phyloP scores from a whole-genome alignment of 2,888 invertebrate genomes.

The Cepaea hortensis region DNA sequence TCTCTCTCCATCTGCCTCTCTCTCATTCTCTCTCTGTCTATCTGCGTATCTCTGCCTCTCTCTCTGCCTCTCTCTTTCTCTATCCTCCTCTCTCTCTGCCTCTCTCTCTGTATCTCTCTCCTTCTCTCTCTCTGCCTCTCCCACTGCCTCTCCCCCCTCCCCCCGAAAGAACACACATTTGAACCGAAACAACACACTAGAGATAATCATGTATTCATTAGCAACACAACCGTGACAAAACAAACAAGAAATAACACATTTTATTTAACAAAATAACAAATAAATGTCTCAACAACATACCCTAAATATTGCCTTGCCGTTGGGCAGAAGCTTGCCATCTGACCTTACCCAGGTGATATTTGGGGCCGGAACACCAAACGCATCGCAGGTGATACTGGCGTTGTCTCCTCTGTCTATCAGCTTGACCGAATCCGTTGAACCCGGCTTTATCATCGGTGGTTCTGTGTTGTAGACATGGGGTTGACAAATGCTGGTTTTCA shows the following conservation, averaged over 20 bases:
- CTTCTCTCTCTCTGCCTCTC: no score
- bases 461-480: conserved; percentile 55
- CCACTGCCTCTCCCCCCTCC: no score
- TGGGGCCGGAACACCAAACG: conserved; percentile 72
- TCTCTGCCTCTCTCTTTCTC: no score
- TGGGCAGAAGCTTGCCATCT: conserved; percentile 56
- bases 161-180: no score
- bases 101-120: no score
- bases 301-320: conserved; percentile 54
- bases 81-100: no score
- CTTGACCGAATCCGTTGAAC: conserved; percentile 63
- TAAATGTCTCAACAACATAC: conserved; percentile 31
- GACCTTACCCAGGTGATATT: conserved; percentile 75
- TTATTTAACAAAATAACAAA: not conserved
- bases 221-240: no score
- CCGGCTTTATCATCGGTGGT: conserved; percentile 67
- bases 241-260: not conserved
- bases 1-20: no score
- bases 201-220: no score
- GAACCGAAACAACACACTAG: no score
- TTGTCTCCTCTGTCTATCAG: conserved; percentile 62
- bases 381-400: conserved; percentile 65
- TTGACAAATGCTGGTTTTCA: not conserved
- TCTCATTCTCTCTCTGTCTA: no score
- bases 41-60: no score